Evolutionary conservation across 2,797 vertebrate species (phyloP).

Genomic region (Pseudochaenichthys georgianus): DNA sequence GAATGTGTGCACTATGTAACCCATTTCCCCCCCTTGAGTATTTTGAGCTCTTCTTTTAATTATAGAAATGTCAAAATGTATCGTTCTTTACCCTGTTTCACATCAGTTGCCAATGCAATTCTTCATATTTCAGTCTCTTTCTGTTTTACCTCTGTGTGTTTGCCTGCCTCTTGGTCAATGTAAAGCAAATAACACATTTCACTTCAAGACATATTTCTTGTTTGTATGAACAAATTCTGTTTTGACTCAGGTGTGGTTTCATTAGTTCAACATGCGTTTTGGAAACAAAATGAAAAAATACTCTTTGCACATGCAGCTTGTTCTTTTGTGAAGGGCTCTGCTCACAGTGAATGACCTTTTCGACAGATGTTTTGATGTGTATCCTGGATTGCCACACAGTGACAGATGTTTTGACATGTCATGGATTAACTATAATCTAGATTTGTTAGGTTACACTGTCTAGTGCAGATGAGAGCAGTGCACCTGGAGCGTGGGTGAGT

Average conservation of each 20-base stretch:
- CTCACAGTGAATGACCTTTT: conserved; percentile 19
- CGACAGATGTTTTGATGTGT: conserved; percentile 55
- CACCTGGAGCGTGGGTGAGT: conserved; percentile 75
- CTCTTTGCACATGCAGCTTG: conserved; percentile 5
- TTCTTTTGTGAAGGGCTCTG: conserved; percentile 20
- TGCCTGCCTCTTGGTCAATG: neutral
- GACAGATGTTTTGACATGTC: conserved; percentile 81
- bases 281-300: neutral
- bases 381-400: conserved; percentile 58
- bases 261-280: neutral
- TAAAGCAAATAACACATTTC: neutral
- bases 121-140: neutral
- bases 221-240: neutral
- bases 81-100: conserved; percentile 27
- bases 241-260: neutral
- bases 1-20: neutral
- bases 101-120: neutral
- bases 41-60: conserved; percentile 23
- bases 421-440: conserved; percentile 67
- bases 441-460: conserved; percentile 72
- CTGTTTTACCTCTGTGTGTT: neutral
- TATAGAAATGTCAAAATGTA: conserved; percentile 16
- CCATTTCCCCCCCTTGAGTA: conserved; percentile 1
- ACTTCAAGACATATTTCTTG: neutral
- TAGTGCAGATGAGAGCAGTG: conserved; percentile 59